These are phyloP conservation scores for Hyperoplus lanceolatus DNA, from an alignment of 2,797 vertebrate genomes.

Conservation along the genomic window DNA sequence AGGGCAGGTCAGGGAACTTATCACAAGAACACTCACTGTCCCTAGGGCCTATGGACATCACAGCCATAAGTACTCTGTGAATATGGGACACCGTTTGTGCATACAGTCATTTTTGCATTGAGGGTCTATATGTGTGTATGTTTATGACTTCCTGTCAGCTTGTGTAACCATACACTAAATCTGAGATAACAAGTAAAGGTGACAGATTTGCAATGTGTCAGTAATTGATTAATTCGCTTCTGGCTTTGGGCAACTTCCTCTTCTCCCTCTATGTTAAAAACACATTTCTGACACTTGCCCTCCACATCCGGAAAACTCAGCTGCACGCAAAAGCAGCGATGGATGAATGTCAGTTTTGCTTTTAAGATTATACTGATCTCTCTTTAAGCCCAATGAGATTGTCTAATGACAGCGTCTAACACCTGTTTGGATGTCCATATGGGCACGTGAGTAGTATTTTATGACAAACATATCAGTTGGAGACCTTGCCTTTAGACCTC, in stretches of 20 bases:
- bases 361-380: constrained; percentile 22
- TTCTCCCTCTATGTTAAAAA: constrained; percentile 4
- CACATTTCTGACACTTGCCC: background rate
- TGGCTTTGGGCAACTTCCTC: background rate
- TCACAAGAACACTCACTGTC: constrained; percentile 46
- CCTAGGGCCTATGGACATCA: constrained; percentile 57
- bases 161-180: constrained; percentile 32
- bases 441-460: background rate
- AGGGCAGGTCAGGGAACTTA: constrained; percentile 49
- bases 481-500: background rate
- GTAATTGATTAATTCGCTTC: background rate
- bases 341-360: constrained; percentile 19
- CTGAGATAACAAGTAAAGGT: constrained; percentile 28
- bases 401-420: background rate
- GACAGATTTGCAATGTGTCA: background rate
- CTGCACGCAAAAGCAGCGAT: background rate
- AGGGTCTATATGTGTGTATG: constrained; percentile 19
- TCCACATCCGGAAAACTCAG: background rate
- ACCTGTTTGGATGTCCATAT: background rate
- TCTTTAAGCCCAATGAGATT: constrained; percentile 13
- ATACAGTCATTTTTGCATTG: constrained; percentile 31
- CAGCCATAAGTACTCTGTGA: constrained; percentile 48
- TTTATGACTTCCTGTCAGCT: constrained; percentile 49
- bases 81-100: constrained; percentile 62
- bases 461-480: background rate